Percentiles rank a stretch among this genome's conserved stretches.
Evolutionary conservation across 1,140 invertebrate genomes (phyloP).

Genomic region (Protaetia brevitarsis): DNA sequence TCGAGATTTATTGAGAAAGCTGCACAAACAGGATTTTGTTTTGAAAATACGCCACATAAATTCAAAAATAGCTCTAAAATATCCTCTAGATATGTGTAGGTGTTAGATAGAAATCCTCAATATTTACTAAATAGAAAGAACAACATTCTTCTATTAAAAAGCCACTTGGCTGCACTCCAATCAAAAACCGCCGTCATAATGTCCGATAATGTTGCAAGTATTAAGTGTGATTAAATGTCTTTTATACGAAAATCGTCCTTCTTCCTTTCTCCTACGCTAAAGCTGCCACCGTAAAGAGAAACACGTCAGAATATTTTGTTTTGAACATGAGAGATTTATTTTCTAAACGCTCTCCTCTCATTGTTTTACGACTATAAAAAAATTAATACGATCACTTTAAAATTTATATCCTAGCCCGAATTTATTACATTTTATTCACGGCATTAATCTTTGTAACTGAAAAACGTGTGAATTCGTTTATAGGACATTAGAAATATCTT

Average conservation of each 20-base stretch:
- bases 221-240: slow-evolving; percentile 6
- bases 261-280: neutral
- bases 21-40: too few relatives aligned
- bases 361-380: neutral
- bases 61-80: neutral
- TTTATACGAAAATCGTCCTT: neutral
- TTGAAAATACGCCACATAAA: too few relatives aligned
- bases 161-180: slow-evolving; percentile 2
- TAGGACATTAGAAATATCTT: slow-evolving; percentile 1
- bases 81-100: neutral
- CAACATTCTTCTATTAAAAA: slow-evolving; percentile 13
- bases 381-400: neutral
- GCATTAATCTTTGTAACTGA: neutral
- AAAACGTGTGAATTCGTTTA: neutral
- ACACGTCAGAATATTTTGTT: neutral
- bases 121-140: neutral
- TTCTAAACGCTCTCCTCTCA: neutral
- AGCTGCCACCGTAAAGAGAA: neutral
- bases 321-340: neutral
- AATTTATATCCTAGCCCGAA: neutral
- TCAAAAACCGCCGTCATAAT: slow-evolving; percentile 1
- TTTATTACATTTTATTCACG: slow-evolving; percentile 1
- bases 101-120: neutral
- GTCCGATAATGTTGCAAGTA: slow-evolving; percentile 12
- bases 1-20: too few relatives aligned